These are phyloP conservation scores for Nixonia krombeini DNA, from an alignment of 1,140 invertebrate genomes.

Conservation along the genomic window DNA sequence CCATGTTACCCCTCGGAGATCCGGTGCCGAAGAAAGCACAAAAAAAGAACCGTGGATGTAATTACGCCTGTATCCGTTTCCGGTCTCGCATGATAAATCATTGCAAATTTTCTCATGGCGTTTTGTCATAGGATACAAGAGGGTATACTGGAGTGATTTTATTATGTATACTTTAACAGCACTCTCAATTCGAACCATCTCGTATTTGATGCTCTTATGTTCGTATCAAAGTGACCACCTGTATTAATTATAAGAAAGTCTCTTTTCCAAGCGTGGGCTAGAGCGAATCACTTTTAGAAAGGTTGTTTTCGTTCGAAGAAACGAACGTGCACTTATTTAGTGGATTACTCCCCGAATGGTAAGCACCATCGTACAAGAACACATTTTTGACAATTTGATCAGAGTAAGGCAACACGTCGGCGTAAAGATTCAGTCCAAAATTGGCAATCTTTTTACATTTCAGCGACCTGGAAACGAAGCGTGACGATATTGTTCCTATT, in stretches of 20 bases:
- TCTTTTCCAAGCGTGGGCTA: no score
- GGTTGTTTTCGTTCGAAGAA: no score
- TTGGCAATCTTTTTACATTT: constrained; percentile 45
- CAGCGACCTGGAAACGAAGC: constrained; percentile 25
- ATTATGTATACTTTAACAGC: no score
- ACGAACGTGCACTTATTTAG: background rate
- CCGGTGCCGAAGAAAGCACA: constrained; percentile 7
- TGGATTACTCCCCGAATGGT: background rate
- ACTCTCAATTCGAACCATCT: no score
- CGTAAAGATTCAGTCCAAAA: constrained; percentile 30
- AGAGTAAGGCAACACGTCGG: constrained; percentile 15
- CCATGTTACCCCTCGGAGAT: constrained; percentile 13
- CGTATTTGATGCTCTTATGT: no score
- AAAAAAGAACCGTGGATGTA: constrained; percentile 23
- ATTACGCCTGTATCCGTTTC: constrained; percentile 27
- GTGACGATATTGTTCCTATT: constrained; percentile 40
- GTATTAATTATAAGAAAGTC: no score
- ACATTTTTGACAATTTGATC: constrained; percentile 25
- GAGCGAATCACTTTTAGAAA: no score
- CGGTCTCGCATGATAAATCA: constrained; percentile 32
- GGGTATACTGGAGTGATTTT: no score
- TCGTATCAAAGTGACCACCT: no score
- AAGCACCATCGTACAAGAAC: background rate
- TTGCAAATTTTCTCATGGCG: constrained; percentile 18
- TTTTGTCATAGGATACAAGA: constrained; percentile 21